Conservation (phyloP, 1,140 invertebrate species). For the Drosophila punjabiensis region DNA sequence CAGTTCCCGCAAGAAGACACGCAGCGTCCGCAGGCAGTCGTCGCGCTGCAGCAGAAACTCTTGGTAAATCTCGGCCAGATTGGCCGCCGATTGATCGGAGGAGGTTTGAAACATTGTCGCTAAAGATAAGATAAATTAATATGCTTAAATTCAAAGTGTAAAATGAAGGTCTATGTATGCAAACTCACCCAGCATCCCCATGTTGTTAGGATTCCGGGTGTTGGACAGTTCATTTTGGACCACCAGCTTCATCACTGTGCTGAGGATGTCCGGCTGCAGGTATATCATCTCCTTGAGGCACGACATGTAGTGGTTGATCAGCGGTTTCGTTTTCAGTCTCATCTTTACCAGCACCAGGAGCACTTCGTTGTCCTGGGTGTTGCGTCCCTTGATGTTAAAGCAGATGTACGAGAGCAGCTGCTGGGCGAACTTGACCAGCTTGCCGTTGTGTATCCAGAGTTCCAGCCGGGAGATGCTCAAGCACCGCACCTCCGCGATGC, state of each 20-base stretch:
- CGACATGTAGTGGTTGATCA: slow-evolving; percentile 94
- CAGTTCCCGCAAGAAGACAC: slow-evolving; percentile 93
- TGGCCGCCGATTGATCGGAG: slow-evolving; percentile 90
- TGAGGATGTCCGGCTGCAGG: slow-evolving; percentile 90
- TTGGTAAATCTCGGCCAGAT: slow-evolving; percentile 93
- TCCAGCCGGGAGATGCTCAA: slow-evolving; percentile 94
- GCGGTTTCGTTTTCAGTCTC: slow-evolving; percentile 96
- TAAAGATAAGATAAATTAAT: slow-evolving; percentile 69
- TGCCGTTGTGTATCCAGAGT: slow-evolving; percentile 98
- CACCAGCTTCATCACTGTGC: slow-evolving; percentile 95
- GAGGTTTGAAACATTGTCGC: slow-evolving; percentile 94
- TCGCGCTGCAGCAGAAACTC: slow-evolving; percentile 95
- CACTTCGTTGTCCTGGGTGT: slow-evolving; percentile 94
- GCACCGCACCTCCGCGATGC: slow-evolving; percentile 92
- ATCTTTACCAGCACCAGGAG: slow-evolving; percentile 96
- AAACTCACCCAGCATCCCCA: slow-evolving; percentile 87
- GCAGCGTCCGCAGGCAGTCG: slow-evolving; percentile 94
- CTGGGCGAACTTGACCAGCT: slow-evolving; percentile 95
- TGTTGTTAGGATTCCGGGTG: slow-evolving; percentile 96
- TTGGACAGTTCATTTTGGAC: slow-evolving; percentile 98
- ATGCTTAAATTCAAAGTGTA: background rate
- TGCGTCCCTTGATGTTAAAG: slow-evolving; percentile 91
- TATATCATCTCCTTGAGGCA: slow-evolving; percentile 91
- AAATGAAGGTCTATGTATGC: background rate
- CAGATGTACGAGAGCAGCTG: slow-evolving; percentile 97